Evolutionary conservation across 1,140 invertebrate genomes (phyloP).

Genomic region (Littorina saxatilis): DNA sequence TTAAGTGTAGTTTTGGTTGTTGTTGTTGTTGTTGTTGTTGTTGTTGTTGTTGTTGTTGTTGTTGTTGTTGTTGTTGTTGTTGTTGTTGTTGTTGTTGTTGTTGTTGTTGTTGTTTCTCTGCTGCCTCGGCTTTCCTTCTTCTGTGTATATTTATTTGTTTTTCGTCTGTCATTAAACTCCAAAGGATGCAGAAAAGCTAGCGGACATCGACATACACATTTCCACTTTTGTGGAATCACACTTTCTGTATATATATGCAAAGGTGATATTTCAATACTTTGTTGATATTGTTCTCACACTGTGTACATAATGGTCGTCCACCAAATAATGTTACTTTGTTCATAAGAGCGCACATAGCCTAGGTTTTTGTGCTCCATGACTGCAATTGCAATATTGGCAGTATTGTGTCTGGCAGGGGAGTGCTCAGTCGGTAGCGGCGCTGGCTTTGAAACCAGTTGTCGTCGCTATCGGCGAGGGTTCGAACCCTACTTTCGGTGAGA

Average conservation of each 20-base stretch:
- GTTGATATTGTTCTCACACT: neutral
- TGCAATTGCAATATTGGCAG: too few relatives aligned
- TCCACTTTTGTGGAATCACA: neutral
- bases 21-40: neutral
- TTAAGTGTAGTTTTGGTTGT: too few relatives aligned
- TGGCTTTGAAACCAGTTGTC: too few relatives aligned
- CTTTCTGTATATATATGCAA: conserved; percentile 1
- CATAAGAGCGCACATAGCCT: too few relatives aligned
- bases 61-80: neutral
- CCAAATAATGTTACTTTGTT: too few relatives aligned
- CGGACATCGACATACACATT: too few relatives aligned
- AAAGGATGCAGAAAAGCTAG: neutral
- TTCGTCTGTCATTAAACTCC: neutral
- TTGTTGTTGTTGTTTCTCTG: neutral
- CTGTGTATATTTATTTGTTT: too few relatives aligned
- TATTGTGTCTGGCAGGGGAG: too few relatives aligned
- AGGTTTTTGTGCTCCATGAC: too few relatives aligned
- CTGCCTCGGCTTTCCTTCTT: neutral
- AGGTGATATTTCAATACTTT: neutral
- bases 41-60: neutral
- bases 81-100: neutral
- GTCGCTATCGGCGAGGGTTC: too few relatives aligned
- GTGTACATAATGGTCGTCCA: neutral
- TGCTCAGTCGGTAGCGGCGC: too few relatives aligned
- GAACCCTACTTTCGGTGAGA: too few relatives aligned